Conservation (phyloP, 2,797 vertebrate species). For the Ctenopoma multispine region DNA sequence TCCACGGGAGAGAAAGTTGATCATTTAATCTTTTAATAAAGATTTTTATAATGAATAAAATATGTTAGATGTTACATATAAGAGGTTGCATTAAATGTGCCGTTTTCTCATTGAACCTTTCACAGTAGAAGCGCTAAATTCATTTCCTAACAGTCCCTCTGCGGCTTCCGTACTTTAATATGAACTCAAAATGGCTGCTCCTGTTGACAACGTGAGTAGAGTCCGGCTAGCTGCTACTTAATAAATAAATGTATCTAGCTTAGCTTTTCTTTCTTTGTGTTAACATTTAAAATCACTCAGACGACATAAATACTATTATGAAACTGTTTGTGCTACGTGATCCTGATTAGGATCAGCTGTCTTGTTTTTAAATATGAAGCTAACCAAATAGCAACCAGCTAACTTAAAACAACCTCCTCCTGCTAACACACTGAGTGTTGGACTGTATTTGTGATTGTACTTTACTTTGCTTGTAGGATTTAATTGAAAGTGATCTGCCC, state of each 20-base stretch:
- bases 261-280: not conserved
- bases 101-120: too few relatives aligned
- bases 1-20: too few relatives aligned
- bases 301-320: fast-evolving
- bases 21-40: too few relatives aligned
- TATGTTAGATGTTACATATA: too few relatives aligned
- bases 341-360: too few relatives aligned
- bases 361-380: not conserved
- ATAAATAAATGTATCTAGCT: not conserved
- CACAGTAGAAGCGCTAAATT: too few relatives aligned
- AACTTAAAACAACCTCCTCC: not conserved
- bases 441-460: not conserved
- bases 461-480: slow-evolving; percentile 64
- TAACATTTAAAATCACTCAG: fast-evolving
- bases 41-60: too few relatives aligned
- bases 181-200: slow-evolving; percentile 80
- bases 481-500: slow-evolving; percentile 79
- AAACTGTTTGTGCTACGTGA: fast-evolving
- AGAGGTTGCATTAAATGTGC: too few relatives aligned
- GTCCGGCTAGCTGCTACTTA: not conserved
- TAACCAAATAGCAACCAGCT: slow-evolving; percentile 38
- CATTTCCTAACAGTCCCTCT: not conserved
- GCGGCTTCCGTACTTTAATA: slow-evolving; percentile 60
- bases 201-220: slow-evolving; percentile 80
- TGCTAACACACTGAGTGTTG: not conserved